Evolutionary conservation across 2,888 invertebrate genomes (phyloP).

Genomic region (Mystacides longicornis): DNA sequence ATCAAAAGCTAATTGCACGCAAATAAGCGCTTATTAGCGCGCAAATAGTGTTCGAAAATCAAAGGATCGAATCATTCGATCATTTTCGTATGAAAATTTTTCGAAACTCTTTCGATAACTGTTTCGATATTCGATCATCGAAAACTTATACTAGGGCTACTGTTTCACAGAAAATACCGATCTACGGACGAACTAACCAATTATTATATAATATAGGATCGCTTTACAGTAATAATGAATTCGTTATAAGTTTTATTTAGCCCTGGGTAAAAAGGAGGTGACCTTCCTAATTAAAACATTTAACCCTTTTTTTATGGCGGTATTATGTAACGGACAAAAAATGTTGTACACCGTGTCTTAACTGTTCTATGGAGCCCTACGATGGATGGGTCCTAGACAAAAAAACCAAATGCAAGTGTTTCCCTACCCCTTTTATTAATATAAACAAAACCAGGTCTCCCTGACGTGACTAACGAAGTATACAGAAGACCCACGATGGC

Average conservation of each 20-base stretch:
- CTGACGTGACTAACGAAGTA: conserved; percentile 2
- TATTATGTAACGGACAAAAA: conserved; percentile 17
- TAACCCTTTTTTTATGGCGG: conserved; percentile 20
- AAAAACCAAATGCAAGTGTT: conserved; percentile 19
- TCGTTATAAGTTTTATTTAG: conserved; percentile 22
- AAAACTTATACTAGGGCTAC: too few species aligned
- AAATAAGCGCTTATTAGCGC: too few species aligned
- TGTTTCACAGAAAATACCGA: too few species aligned
- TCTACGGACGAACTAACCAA: too few species aligned
- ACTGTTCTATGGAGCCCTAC: conserved; percentile 2
- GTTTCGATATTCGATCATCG: too few species aligned
- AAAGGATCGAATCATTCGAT: too few species aligned
- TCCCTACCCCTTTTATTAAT: conserved; percentile 17
- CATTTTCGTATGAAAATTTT: too few species aligned
- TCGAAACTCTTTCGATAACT: too few species aligned
- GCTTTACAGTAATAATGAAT: conserved; percentile 23
- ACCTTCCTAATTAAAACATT: conserved; percentile 26
- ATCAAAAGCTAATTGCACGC: too few species aligned
- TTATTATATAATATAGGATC: too few species aligned
- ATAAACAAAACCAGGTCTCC: conserved; percentile 4
- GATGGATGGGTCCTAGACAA: too few species aligned
- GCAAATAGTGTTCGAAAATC: too few species aligned
- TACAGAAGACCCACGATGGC: background rate
- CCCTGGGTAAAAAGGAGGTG: conserved; percentile 19
- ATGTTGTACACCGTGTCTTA: background rate